phyloP scores from a whole-genome alignment of 2,797 vertebrate genomes.

The Sebastes hubbsi region DNA sequence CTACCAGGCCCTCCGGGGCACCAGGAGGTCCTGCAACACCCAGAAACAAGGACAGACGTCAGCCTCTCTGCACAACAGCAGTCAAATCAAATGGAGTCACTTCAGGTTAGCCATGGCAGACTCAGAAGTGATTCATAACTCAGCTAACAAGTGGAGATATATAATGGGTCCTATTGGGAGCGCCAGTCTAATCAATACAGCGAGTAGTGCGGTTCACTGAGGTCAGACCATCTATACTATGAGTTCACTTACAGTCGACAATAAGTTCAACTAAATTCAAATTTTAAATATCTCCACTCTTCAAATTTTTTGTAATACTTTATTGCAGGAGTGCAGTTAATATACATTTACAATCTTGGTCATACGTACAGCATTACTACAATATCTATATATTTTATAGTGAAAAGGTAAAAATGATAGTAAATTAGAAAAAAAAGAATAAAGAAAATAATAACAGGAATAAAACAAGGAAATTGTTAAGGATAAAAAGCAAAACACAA shows the following conservation, averaged over 20 bases:
- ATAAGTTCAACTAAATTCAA: not conserved
- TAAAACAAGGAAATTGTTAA: too few species aligned
- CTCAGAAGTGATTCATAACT: constrained; percentile 39
- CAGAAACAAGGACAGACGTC: constrained; percentile 48
- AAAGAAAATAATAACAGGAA: too few species aligned
- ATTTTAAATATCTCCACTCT: too few species aligned
- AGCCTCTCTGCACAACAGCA: constrained; percentile 14
- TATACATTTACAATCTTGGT: too few species aligned
- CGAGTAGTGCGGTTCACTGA: constrained; percentile 17
- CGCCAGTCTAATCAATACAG: constrained; percentile 46
- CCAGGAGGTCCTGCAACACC: constrained; percentile 85
- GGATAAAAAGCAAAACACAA: too few species aligned
- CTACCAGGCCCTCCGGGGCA: constrained; percentile 84
- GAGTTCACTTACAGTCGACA: not conserved
- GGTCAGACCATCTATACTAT: not conserved
- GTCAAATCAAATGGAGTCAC: constrained; percentile 36
- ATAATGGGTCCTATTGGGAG: constrained; percentile 43
- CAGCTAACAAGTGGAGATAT: constrained; percentile 45
- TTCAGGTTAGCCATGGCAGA: constrained; percentile 29
- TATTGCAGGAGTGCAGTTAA: not conserved
- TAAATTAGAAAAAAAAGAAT: too few species aligned
- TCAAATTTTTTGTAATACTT: too few species aligned
- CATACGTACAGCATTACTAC: too few species aligned
- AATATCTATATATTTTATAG: too few species aligned
- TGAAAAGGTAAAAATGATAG: too few species aligned